Evolutionary conservation across 2,888 invertebrate genomes (phyloP).

Genomic region (Zootermopsis nevadensis): DNA sequence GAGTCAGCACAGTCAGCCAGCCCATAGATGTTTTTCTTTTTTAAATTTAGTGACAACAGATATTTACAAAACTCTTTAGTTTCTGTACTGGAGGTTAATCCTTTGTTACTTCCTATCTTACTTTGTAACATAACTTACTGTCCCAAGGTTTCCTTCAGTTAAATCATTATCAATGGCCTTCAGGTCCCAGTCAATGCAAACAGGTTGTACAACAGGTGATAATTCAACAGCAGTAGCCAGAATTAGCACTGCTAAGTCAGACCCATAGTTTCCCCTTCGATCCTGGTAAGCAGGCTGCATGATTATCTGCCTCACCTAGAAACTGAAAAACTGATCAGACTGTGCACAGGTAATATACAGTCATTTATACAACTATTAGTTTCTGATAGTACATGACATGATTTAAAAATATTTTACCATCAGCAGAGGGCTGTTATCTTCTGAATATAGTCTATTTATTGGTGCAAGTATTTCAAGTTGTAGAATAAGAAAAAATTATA

Average conservation of each 20-base stretch:
- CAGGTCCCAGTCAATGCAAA: conserved; percentile 64
- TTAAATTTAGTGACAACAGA: no score
- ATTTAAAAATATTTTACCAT: no score
- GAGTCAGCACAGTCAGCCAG: no score
- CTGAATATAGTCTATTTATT: no score
- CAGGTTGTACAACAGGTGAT: conserved; percentile 64
- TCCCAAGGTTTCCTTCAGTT: conserved; percentile 55
- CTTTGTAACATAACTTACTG: conserved; percentile 40
- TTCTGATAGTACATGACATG: no score
- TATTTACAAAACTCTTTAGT: no score
- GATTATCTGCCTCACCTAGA: conserved; percentile 62
- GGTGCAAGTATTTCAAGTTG: no score
- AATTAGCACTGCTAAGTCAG: conserved; percentile 68
- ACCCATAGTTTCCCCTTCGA: conserved; percentile 66
- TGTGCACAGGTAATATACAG: no score
- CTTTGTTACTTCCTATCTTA: neutral
- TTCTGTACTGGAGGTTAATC: neutral
- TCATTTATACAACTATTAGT: no score
- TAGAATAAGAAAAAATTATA: no score
- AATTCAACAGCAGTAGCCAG: conserved; percentile 62
- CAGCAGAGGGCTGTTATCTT: no score
- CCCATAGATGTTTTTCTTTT: no score
- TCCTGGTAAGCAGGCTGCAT: conserved; percentile 66
- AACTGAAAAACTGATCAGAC: conserved; percentile 9
- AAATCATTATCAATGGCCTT: conserved; percentile 50